These are phyloP conservation scores for Callitettix versicolor DNA, from an alignment of 1,140 invertebrate species.

Conservation along the genomic window DNA sequence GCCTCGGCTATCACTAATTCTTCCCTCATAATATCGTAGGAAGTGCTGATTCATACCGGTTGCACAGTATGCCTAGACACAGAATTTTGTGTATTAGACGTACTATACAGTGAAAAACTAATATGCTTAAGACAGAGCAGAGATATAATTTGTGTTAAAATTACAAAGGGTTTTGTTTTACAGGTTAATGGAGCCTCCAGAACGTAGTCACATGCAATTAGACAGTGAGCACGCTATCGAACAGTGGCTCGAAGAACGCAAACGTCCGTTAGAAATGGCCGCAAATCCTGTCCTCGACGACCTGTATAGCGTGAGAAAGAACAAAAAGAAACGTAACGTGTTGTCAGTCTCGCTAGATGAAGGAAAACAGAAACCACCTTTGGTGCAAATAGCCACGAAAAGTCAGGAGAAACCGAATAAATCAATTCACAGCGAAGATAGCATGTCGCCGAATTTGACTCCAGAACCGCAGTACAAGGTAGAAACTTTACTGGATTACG, in stretches of 20 bases:
- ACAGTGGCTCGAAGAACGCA: neutral
- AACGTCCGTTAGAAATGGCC: neutral
- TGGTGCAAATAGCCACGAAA: neutral
- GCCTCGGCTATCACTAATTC: too few species aligned
- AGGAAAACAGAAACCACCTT: neutral
- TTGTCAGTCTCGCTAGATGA: neutral
- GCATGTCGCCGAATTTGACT: conserved; percentile 2
- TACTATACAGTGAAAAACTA: too few species aligned
- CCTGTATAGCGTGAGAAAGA: conserved; percentile 3
- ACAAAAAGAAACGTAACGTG: neutral
- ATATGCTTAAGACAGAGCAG: too few species aligned
- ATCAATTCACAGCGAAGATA: conserved; percentile 2
- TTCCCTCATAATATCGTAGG: too few species aligned
- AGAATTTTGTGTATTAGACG: too few species aligned
- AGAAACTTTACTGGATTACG: too few species aligned
- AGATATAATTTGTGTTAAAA: too few species aligned
- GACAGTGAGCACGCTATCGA: conserved; percentile 5
- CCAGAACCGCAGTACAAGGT: neutral
- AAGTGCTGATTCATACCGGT: too few species aligned
- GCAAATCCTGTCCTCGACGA: neutral
- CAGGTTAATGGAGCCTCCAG: conserved; percentile 21
- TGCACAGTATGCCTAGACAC: too few species aligned
- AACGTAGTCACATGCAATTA: neutral
- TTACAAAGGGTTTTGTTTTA: neutral
- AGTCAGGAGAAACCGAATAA: neutral